phyloP scores from a whole-genome alignment of 2,113 vertebrate species.

The Pterocles burchelli region DNA sequence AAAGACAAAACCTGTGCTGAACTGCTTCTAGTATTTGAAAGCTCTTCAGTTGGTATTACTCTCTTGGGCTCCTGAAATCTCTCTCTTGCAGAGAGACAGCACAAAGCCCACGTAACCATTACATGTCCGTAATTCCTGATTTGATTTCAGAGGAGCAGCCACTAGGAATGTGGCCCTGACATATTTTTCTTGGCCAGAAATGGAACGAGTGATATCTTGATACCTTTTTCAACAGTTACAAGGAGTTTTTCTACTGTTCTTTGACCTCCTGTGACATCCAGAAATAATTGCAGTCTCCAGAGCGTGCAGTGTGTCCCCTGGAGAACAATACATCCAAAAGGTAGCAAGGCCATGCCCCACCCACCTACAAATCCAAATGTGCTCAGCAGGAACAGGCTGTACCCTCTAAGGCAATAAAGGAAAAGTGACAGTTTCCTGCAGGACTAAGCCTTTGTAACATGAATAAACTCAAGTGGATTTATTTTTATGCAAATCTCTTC shows the following conservation, averaged over 20 bases:
- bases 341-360: not conserved
- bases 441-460: not conserved
- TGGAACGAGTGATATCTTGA: not conserved
- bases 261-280: not conserved
- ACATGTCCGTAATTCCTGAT: not conserved
- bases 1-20: not conserved
- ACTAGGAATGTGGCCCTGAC: not conserved
- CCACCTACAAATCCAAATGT: not conserved
- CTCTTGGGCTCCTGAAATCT: not conserved
- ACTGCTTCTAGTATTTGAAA: not conserved
- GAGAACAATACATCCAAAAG: not conserved
- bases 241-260: not conserved
- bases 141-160: not conserved
- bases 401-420: not conserved
- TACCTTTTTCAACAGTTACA: not conserved
- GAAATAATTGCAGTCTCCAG: not conserved
- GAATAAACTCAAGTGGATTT: not conserved
- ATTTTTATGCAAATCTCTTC: not conserved
- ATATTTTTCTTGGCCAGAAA: not conserved
- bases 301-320: not conserved
- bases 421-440: slow-evolving; percentile 9
- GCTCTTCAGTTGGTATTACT: not conserved
- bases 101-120: not conserved
- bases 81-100: not conserved
- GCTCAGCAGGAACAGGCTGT: not conserved